These are phyloP conservation scores for Fukomys damarensis DNA, from an alignment of 2,113 vertebrate species.

Conservation along the genomic window DNA sequence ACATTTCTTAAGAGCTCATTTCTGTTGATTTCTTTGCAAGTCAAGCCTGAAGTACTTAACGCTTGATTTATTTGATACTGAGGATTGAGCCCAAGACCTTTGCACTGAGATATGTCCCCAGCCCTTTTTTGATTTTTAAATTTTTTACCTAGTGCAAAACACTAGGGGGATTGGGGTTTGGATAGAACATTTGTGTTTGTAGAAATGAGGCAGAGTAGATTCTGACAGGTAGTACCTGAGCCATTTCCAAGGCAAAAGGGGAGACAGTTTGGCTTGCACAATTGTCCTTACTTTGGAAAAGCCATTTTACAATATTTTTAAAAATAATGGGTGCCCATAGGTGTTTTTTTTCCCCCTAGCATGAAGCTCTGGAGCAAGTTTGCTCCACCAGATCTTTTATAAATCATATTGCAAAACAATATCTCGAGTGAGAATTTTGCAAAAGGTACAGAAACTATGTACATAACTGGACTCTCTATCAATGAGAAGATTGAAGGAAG, in stretches of 20 bases:
- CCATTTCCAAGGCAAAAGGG: neutral
- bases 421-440: neutral
- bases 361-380: neutral
- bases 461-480: neutral
- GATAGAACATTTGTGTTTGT: neutral
- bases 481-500: neutral
- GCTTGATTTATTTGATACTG: neutral
- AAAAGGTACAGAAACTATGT: neutral
- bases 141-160: neutral
- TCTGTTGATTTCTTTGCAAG: neutral
- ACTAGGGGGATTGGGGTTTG: neutral
- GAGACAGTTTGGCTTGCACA: neutral
- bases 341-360: neutral
- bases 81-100: neutral
- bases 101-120: neutral
- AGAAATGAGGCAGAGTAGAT: neutral
- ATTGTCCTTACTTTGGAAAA: neutral
- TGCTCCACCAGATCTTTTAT: neutral
- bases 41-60: conserved; percentile 14
- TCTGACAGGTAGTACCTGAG: neutral
- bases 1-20: conserved; percentile 44
- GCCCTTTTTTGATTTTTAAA: neutral
- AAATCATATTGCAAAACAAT: neutral
- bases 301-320: neutral
- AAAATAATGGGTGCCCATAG: neutral